Percentiles rank a stretch among this genome's conserved stretches.
phyloP scores from a whole-genome alignment of 2,797 vertebrate species.

The Alauda arvensis region DNA sequence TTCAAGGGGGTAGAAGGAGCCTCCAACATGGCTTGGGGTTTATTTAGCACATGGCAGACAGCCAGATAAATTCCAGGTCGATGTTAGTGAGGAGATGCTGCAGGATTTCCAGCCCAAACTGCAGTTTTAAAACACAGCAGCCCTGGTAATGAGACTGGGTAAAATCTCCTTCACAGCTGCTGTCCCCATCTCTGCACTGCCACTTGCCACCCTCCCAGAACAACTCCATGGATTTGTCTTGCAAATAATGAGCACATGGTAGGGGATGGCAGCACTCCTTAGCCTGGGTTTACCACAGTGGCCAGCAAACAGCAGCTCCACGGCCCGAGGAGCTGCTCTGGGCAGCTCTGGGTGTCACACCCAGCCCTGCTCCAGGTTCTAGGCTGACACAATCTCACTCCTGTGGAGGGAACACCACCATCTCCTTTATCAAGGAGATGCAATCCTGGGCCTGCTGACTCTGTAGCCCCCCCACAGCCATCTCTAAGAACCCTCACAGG shows the following conservation, averaged over 20 bases:
- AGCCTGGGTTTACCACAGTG: not conserved
- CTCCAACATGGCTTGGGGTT: constrained; percentile 54
- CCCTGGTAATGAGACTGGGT: not conserved
- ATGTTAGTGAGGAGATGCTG: constrained; percentile 37
- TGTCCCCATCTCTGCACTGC: not conserved
- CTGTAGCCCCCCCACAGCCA: not conserved
- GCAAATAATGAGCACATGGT: not conserved
- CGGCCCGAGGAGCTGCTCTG: accelerated
- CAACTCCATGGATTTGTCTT: not conserved
- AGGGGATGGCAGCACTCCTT: not conserved
- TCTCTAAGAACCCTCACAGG: not conserved
- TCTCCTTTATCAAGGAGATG: not conserved
- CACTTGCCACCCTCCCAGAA: not conserved
- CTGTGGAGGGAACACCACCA: not conserved
- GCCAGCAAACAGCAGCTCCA: not conserved
- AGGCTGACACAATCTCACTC: not conserved
- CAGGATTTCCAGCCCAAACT: constrained; percentile 30
- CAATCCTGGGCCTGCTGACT: not conserved
- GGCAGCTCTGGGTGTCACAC: not conserved
- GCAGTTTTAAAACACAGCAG: not conserved
- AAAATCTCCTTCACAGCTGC: not conserved
- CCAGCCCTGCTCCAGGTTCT: not conserved
- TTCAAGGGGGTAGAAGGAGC: constrained; percentile 59
- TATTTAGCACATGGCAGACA: constrained; percentile 55
- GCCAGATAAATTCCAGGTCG: constrained; percentile 60